These are phyloP conservation scores for Heterohyrax brucei DNA, from an alignment of 2,797 vertebrate species.

Conservation along the genomic window DNA sequence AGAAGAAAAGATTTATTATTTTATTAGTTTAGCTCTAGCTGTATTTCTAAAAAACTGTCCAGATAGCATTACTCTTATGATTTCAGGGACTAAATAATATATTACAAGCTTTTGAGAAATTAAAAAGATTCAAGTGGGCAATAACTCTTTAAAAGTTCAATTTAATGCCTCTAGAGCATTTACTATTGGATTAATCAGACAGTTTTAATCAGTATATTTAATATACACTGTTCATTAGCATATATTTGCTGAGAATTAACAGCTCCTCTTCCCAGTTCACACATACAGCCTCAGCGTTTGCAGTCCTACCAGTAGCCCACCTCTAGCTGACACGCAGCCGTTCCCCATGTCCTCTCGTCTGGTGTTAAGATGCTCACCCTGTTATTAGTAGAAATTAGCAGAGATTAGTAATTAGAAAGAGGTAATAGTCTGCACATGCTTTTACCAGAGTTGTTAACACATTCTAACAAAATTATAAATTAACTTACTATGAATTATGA, in stretches of 20 bases:
- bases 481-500: not conserved
- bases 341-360: slow-evolving; percentile 6
- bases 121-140: slow-evolving; percentile 77
- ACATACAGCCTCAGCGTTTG: not conserved
- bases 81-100: slow-evolving; percentile 77
- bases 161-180: slow-evolving; percentile 71
- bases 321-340: not conserved
- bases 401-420: slow-evolving; percentile 37
- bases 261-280: slow-evolving; percentile 20
- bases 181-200: slow-evolving; percentile 57
- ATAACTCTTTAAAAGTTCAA: slow-evolving; percentile 78
- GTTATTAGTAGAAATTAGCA: slow-evolving; percentile 11
- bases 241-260: slow-evolving; percentile 75
- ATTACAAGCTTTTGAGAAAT: slow-evolving; percentile 76
- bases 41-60: slow-evolving; percentile 42
- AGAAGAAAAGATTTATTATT: slow-evolving; percentile 69
- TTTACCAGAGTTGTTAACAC: not conserved
- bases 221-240: slow-evolving; percentile 68
- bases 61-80: slow-evolving; percentile 58
- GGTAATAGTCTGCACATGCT: not conserved
- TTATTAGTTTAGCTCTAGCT: slow-evolving; percentile 56
- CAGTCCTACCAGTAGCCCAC: not conserved
- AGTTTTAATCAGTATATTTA: slow-evolving; percentile 78
- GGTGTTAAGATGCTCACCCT: not conserved
- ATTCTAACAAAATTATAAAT: slow-evolving; percentile 18